Conservation (phyloP, 2,888 invertebrate species). For the Rhogogaster chlorosoma region DNA sequence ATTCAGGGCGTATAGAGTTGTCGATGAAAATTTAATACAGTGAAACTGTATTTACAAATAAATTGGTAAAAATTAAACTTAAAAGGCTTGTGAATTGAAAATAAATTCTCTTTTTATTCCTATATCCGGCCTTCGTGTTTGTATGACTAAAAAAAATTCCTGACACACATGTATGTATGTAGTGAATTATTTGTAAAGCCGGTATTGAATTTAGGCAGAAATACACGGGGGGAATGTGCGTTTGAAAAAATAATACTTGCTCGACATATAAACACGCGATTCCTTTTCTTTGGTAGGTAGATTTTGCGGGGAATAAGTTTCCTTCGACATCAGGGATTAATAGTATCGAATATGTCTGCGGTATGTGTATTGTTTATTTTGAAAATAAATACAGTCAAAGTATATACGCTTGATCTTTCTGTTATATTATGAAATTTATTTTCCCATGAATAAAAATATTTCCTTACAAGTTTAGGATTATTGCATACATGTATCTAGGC, state of each 20-base stretch:
- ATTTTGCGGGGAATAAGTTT: not conserved
- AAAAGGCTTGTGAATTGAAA: not conserved
- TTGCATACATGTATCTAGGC: too few relatives aligned
- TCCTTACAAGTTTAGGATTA: too few relatives aligned
- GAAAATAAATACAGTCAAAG: not conserved
- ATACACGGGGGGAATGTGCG: not conserved
- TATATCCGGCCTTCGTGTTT: not conserved
- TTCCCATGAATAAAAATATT: not conserved
- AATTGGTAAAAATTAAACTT: not conserved
- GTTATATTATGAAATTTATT: not conserved
- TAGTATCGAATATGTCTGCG: not conserved
- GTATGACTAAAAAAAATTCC: not conserved
- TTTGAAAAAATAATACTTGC: too few relatives aligned
- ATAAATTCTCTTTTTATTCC: not conserved
- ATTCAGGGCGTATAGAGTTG: not conserved
- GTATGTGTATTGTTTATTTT: not conserved
- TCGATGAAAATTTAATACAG: not conserved
- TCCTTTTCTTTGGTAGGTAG: not conserved
- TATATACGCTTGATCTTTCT: not conserved
- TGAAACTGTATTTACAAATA: not conserved
- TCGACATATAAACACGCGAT: not conserved
- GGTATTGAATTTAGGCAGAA: not conserved
- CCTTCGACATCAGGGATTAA: not conserved
- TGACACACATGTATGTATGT: not conserved
- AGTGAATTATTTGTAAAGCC: not conserved